Conservation (phyloP, 2,113 vertebrate species). For the Protobothrops flavoviridis region DNA sequence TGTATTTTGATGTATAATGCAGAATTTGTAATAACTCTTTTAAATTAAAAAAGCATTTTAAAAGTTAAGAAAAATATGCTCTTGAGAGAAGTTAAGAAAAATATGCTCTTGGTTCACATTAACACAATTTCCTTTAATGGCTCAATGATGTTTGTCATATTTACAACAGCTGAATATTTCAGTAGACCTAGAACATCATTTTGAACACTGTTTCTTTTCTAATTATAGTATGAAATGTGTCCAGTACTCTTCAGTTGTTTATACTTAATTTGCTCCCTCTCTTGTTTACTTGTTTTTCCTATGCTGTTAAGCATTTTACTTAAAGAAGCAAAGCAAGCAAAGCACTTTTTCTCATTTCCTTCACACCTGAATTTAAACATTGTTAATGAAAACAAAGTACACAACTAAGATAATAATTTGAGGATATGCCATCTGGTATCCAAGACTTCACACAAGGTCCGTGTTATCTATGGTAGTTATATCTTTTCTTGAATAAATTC, state of each 20-base stretch:
- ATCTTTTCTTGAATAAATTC: background rate
- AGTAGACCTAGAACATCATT: background rate
- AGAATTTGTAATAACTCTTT: background rate
- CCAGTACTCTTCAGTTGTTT: background rate
- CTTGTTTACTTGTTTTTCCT: background rate
- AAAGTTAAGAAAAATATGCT: background rate
- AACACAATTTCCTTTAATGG: background rate
- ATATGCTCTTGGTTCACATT: background rate
- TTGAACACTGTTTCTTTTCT: background rate
- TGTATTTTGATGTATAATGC: background rate
- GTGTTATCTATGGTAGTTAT: background rate
- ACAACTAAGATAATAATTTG: background rate
- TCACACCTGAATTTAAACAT: background rate
- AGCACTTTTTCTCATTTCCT: background rate
- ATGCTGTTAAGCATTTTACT: background rate
- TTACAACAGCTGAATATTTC: background rate
- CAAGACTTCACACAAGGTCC: background rate
- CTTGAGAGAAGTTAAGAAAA: background rate
- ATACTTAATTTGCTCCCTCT: background rate
- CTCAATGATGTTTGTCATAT: background rate
- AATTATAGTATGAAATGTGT: background rate
- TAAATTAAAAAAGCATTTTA: background rate
- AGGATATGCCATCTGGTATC: background rate
- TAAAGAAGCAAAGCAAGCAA: background rate
- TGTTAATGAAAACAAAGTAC: background rate